These are phyloP conservation scores for Bombyx mori DNA, from an alignment of 1,140 invertebrate genomes.

Conservation along the genomic window DNA sequence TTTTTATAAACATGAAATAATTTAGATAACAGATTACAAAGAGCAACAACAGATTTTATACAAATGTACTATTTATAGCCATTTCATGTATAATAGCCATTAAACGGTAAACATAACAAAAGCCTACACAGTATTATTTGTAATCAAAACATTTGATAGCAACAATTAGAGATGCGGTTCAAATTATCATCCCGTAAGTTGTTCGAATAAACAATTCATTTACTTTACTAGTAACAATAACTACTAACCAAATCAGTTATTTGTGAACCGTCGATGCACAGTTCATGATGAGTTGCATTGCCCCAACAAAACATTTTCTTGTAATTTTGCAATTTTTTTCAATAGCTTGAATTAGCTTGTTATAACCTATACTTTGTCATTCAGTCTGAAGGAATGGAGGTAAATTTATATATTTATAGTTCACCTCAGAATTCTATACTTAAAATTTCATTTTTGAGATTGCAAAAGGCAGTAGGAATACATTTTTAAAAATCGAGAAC, in stretches of 20 bases:
- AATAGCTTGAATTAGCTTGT: conserved; percentile 19
- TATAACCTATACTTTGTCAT: conserved; percentile 9
- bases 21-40: neutral
- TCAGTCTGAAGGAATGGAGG: conserved; percentile 9
- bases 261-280: conserved; percentile 49
- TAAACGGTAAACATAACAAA: too few relatives aligned
- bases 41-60: neutral
- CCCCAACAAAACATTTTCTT: conserved; percentile 68
- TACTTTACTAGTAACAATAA: neutral
- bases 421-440: conserved; percentile 5
- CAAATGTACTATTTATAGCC: too few relatives aligned
- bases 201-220: neutral
- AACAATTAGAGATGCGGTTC: too few relatives aligned
- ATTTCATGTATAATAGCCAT: too few relatives aligned
- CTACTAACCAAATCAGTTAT: conserved; percentile 51
- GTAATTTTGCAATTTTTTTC: conserved; percentile 34
- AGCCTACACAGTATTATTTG: too few relatives aligned
- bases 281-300: conserved; percentile 62
- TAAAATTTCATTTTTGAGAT: conserved; percentile 23
- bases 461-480: conserved; percentile 26
- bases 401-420: conserved; percentile 6
- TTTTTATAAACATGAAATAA: neutral
- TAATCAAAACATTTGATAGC: too few relatives aligned
- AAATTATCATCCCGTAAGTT: too few relatives aligned
- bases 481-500: conserved; percentile 45